A percentile compares a stretch with the other conserved stretches of the same genome.
phyloP scores from a whole-genome alignment of 1,140 invertebrate species.

The Mactra quadrangularis region DNA sequence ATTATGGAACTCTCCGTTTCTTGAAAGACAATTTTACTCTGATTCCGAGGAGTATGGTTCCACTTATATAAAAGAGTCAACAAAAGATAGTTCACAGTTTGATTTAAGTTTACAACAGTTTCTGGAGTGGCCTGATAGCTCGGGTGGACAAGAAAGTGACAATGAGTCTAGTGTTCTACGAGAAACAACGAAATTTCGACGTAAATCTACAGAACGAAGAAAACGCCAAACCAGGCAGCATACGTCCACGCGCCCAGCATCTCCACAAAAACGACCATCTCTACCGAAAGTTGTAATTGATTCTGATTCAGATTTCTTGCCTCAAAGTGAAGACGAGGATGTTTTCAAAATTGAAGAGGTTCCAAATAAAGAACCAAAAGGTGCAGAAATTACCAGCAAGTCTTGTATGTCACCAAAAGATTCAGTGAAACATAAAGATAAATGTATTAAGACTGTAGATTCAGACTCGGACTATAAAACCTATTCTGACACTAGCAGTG shows the following conservation, averaged over 20 bases:
- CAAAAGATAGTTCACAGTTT: constrained; percentile 25
- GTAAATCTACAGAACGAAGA: not conserved
- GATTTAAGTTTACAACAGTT: constrained; percentile 55
- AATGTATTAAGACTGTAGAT: constrained; percentile 30
- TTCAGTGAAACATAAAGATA: constrained; percentile 41
- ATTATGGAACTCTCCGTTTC: constrained; percentile 44
- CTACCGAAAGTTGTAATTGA: constrained; percentile 11
- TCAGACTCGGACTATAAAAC: constrained; percentile 55
- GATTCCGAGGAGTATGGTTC: constrained; percentile 33
- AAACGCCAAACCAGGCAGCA: not conserved
- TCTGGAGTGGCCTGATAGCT: constrained; percentile 42
- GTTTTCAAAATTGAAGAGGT: constrained; percentile 54
- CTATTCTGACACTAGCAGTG: constrained; percentile 46
- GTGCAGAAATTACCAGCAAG: not conserved
- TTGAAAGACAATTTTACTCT: constrained; percentile 31
- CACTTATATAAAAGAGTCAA: not conserved
- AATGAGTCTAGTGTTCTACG: too few species aligned
- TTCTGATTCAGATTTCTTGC: constrained; percentile 1
- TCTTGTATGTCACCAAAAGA: constrained; percentile 8
- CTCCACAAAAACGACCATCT: not conserved
- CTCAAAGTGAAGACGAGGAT: constrained; percentile 33
- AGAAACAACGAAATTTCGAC: not conserved
- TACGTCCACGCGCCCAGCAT: not conserved
- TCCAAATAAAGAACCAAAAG: constrained; percentile 24
- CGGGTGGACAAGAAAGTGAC: constrained; percentile 3